Conservation (phyloP, 2,888 invertebrate genomes). For the Tolmerus cingulatus region DNA sequence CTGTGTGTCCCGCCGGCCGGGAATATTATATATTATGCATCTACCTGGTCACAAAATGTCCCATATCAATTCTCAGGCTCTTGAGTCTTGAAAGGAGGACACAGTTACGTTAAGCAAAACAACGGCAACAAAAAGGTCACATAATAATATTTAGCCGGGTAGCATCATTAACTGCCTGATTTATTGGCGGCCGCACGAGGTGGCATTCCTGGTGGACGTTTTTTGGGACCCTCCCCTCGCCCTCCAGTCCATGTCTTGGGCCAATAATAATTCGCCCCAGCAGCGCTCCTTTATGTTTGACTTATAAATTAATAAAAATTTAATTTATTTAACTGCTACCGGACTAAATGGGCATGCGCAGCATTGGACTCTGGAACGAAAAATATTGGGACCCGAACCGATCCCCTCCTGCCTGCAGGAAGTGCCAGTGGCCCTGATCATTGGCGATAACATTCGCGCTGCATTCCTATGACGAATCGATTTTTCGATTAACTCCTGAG, state of each 20-base stretch:
- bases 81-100: slow-evolving; percentile 41
- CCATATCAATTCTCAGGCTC: slow-evolving; percentile 48
- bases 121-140: slow-evolving; percentile 49
- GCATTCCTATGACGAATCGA: neutral
- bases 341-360: slow-evolving; percentile 53
- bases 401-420: neutral
- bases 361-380: neutral
- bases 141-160: slow-evolving; percentile 54
- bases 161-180: slow-evolving; percentile 65
- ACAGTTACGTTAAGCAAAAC: slow-evolving; percentile 31
- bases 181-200: slow-evolving; percentile 61
- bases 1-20: slow-evolving; percentile 20
- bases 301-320: slow-evolving; percentile 61
- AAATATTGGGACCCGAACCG: neutral
- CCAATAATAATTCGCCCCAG: slow-evolving; percentile 44
- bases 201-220: slow-evolving; percentile 43
- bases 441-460: neutral
- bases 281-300: slow-evolving; percentile 54
- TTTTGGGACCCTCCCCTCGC: slow-evolving; percentile 35
- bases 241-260: slow-evolving; percentile 5
- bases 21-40: slow-evolving; percentile 37
- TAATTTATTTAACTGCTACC: slow-evolving; percentile 58
- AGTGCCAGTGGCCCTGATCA: neutral
- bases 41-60: slow-evolving; percentile 45
- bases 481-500: neutral